These are phyloP conservation scores for Podocnemis expansa DNA, from an alignment of 2,113 vertebrate species.

Conservation along the genomic window DNA sequence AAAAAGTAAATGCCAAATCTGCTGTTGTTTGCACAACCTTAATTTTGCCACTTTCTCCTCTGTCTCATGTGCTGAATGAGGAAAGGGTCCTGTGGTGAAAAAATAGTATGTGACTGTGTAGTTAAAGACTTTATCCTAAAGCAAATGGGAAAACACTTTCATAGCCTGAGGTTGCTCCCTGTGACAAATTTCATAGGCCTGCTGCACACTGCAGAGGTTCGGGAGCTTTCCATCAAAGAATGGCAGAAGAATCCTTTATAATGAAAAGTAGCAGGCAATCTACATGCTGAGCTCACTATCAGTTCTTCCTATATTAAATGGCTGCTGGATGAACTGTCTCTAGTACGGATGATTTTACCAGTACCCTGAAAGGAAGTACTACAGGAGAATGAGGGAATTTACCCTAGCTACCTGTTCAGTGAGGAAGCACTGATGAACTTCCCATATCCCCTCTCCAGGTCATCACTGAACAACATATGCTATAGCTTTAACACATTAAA, in stretches of 20 bases:
- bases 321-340: rapidly evolving
- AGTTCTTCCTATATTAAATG: rapidly evolving
- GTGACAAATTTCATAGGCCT: neutral
- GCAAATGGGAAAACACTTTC: neutral
- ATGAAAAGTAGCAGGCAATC: rapidly evolving
- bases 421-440: neutral
- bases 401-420: neutral
- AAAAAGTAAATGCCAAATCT: rapidly evolving
- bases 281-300: rapidly evolving
- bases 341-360: rapidly evolving
- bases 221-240: neutral
- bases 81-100: neutral
- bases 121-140: neutral
- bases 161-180: neutral
- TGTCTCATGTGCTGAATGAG: neutral
- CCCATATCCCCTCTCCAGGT: rapidly evolving
- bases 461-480: neutral
- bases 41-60: neutral
- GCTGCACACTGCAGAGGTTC: neutral
- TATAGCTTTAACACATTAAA: neutral
- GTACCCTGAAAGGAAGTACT: rapidly evolving
- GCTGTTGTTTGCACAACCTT: neutral
- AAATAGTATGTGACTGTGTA: neutral
- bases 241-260: neutral
- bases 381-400: neutral